Evolutionary conservation across 2,888 invertebrate genomes (phyloP).

Genomic region (Polylopha cassiicola): DNA sequence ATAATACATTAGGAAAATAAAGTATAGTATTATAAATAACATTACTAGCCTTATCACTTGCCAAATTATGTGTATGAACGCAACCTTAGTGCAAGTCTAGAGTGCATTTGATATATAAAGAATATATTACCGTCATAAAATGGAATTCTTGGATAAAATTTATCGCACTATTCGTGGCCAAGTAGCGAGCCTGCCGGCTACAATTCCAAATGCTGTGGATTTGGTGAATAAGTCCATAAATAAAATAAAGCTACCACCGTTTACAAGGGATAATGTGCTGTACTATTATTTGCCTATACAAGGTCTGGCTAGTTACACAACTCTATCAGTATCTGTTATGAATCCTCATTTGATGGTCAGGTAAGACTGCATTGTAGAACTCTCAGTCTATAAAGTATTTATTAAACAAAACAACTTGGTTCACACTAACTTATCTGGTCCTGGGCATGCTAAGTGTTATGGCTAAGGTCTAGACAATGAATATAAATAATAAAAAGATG

Average conservation of each 20-base stretch:
- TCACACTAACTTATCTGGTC: too few species aligned
- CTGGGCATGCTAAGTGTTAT: too few species aligned
- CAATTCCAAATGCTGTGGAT: constrained; percentile 56
- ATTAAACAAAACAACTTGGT: too few species aligned
- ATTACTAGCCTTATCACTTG: constrained; percentile 48
- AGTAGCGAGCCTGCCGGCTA: constrained; percentile 44
- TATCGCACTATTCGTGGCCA: constrained; percentile 51
- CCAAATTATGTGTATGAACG: constrained; percentile 67
- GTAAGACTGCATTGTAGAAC: constrained; percentile 52
- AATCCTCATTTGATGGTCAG: constrained; percentile 86
- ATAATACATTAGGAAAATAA: constrained; percentile 8
- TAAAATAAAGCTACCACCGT: constrained; percentile 77
- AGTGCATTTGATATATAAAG: constrained; percentile 33
- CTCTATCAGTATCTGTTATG: constrained; percentile 89
- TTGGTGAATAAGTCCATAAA: constrained; percentile 56
- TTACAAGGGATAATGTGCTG: constrained; percentile 83
- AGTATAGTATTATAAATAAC: constrained; percentile 37
- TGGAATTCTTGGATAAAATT: constrained; percentile 65
- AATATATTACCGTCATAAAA: constrained; percentile 29
- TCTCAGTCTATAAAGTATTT: too few species aligned
- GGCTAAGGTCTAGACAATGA: too few species aligned
- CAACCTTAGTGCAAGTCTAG: constrained; percentile 44
- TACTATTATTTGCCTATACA: constrained; percentile 86
- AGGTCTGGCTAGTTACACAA: constrained; percentile 86
- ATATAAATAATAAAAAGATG: too few species aligned